Base-by-base conservation (phyloP, 2,113 vertebrate genomes). In the Mus spicilegus region DNA sequence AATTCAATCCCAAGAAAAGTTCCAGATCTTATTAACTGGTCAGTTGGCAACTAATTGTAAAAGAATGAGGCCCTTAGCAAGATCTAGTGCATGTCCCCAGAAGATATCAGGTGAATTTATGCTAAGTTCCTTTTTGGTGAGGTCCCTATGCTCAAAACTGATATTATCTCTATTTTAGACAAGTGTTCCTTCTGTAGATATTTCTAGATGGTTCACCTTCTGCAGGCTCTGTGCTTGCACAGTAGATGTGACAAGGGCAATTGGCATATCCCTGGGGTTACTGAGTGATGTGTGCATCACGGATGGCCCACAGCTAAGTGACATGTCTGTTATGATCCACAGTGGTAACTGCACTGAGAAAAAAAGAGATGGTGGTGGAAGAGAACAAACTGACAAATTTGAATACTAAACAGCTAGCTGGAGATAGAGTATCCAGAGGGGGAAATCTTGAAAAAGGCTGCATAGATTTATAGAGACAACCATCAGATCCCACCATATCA, bases 1-100 rank as follows among this genome's bases (percentile, higher is more conserved):
- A 91, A 89, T 91, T 94, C 91, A 95, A 87, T 95, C 90, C 42
- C 51, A 46, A 87, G 93, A 93, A 96, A 92, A 96, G 97, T 82
- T 84, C 82, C 88, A 93, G 93, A 22, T 72, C 92, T 97, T 91
- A 95, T 88, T 95, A 97, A 95, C 94, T 87, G 82, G 73, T 72
- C 95, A 91, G 81, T 89, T 67, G 56, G 92, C 94, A 97, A 95
- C 49, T 89, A 92, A 95, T 95, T 93, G 90, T 70, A 94, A 86
- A 96, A 95, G 89, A 95, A 97, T 94, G 95, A 92, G 56, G 89
- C 96, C 91, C 90, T 94, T 92, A 95, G n/a, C 73, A 80, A 88
- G 95, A 94, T 89, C 90, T 92, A 86, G 92, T 77, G 86, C 73
- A 28, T 12, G 22, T 96, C 86, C 81, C 19, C 11, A 86, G 86